phyloP scores from a whole-genome alignment of 2,113 vertebrate genomes.

The Pygoscelis antarcticus region DNA sequence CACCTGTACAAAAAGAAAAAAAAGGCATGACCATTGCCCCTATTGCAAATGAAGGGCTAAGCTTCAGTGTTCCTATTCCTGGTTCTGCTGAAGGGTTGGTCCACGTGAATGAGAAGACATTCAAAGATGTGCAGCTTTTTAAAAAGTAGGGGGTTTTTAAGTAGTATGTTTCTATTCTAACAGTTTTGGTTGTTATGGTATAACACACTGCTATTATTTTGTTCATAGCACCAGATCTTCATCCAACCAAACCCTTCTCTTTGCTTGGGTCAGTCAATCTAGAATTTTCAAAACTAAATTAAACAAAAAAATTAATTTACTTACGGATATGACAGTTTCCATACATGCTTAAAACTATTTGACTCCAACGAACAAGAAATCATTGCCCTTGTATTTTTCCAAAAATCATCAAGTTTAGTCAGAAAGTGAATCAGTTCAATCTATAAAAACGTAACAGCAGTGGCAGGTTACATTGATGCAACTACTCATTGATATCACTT shows the following conservation, averaged over 20 bases:
- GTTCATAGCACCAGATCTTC: not conserved
- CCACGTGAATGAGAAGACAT: not conserved
- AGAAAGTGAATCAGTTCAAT: not conserved
- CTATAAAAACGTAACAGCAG: not conserved
- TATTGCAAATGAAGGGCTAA: not conserved
- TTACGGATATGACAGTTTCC: not conserved
- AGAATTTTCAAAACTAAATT: not conserved
- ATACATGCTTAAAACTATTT: not conserved
- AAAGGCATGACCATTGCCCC: accelerated
- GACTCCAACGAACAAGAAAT: not conserved
- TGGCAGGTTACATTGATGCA: not conserved
- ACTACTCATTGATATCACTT: not conserved
- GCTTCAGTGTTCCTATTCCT: not conserved
- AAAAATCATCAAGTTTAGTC: not conserved
- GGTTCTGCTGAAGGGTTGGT: not conserved
- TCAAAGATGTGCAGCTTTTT: not conserved
- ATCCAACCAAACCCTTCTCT: not conserved
- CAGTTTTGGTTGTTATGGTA: not conserved
- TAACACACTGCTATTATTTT: not conserved
- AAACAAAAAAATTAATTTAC: not conserved
- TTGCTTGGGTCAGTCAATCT: not conserved
- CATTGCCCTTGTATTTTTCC: not conserved
- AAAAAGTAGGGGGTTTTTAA: not conserved
- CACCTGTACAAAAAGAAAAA: not conserved
- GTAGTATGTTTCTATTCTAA: not conserved